Evolutionary conservation across 1,140 invertebrate species (phyloP).

Genomic region (Agrilus planipennis): DNA sequence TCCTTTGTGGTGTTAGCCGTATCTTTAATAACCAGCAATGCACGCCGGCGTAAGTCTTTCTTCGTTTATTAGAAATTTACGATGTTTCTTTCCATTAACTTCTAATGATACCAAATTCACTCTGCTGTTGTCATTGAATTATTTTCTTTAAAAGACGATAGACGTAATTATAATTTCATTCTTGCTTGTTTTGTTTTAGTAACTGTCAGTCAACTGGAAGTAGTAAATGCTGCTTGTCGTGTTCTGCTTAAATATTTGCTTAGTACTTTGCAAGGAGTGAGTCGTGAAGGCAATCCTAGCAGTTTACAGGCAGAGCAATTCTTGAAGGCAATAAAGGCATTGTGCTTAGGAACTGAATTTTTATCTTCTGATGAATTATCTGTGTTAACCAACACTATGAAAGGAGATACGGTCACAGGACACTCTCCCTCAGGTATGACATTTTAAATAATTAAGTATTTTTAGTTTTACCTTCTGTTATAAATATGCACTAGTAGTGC

Average conservation of each 20-base stretch:
- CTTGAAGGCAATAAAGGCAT: slow-evolving; percentile 44
- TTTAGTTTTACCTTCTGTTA: slow-evolving; percentile 6
- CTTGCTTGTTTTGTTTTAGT: slow-evolving; percentile 21
- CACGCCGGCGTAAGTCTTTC: slow-evolving; percentile 49
- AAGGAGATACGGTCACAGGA: slow-evolving; percentile 52
- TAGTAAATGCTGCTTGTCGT: slow-evolving; percentile 29
- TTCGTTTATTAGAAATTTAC: slow-evolving; percentile 1
- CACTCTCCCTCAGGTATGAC: slow-evolving; percentile 40
- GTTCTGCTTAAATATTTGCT: slow-evolving; percentile 30
- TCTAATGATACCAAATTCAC: not conserved
- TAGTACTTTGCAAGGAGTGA: slow-evolving; percentile 22
- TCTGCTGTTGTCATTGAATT: not conserved
- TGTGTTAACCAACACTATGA: slow-evolving; percentile 50
- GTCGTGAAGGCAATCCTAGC: slow-evolving; percentile 23
- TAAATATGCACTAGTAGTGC: slow-evolving; percentile 26
- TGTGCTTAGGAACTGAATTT: slow-evolving; percentile 46
- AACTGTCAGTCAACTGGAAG: slow-evolving; percentile 29
- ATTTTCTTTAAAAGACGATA: not conserved
- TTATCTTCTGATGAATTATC: slow-evolving; percentile 46
- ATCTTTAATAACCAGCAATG: slow-evolving; percentile 60
- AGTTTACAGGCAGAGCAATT: slow-evolving; percentile 30
- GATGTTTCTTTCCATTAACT: not conserved
- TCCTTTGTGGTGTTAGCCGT: slow-evolving; percentile 62
- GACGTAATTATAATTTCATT: not conserved
- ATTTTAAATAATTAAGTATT: too few species aligned